Evolutionary conservation across 35 echinoderm and acorn worm species (phyloP), one percentile per base, ranked within the genome.

Genomic region (Apostichopus californicus): DNA sequence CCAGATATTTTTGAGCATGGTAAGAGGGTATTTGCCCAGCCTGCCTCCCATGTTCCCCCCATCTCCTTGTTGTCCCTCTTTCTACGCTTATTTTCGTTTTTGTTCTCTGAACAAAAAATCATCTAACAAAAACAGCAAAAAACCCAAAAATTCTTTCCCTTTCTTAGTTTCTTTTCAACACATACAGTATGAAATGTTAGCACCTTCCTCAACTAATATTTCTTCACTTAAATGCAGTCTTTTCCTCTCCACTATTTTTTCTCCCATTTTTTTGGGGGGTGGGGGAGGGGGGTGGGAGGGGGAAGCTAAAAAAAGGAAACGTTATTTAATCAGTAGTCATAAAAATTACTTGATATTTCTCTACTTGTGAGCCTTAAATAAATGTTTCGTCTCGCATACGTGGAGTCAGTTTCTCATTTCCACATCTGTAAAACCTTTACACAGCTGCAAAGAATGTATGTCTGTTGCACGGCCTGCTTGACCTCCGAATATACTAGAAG

Each of bases 1-100:
- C 20, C 71, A 75, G 71, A 75, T 75, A 75, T 75, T 83, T 83
- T n/a, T 83, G 56, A 55, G 80, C 80, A 83, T 83, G 80, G 56
- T 83, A 34, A 83, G 46, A 83, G 52, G 80, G 80, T 1, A 8
- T 54, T 57, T 83, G 11, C 53, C 52, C 80, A n/a, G 12, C 56
- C 18, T 57, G 15, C 53, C 14, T 55, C 56, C 80, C 53, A 18
- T n/a, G 14, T 75, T 18, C 17, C 17, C 71, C 15, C 71, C 21
- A 75, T 14, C 15, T 75, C 7, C 15, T 18, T 18, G 14, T 75
- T n/a, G 13, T n/a, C 15, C 71, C 71, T 18, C n/a, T 22, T n/a
- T 18, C 71, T 20, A 18, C 13, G 7, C n/a, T 75, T 18, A 18
- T 18, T 18, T 75, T 22, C 17, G 0, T 18, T 18, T 75, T 9